phyloP scores from a whole-genome alignment of 1,140 invertebrate species.

The Ctenoplectra terminalis region DNA sequence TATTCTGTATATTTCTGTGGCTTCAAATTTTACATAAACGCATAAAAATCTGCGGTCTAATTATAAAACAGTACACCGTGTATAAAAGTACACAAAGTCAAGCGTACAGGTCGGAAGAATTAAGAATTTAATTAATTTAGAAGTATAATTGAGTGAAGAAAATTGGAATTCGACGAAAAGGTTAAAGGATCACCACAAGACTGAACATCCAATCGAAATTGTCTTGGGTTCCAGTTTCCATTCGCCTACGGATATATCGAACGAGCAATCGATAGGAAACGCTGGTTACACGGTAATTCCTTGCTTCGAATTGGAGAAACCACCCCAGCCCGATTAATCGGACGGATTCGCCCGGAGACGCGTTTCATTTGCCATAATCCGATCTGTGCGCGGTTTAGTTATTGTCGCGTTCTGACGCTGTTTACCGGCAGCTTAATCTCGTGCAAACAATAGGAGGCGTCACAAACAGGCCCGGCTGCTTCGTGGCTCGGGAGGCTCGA shows the following conservation, averaged over 20 bases:
- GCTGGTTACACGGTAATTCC: neutral
- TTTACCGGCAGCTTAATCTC: neutral
- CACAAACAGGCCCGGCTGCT: neutral
- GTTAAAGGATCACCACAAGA: neutral
- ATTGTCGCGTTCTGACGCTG: neutral
- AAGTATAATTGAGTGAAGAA: too few relatives aligned
- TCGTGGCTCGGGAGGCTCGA: neutral
- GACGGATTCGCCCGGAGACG: neutral
- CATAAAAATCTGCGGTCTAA: too few relatives aligned
- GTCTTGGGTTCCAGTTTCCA: neutral
- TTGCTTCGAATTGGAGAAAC: neutral
- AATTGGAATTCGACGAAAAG: neutral
- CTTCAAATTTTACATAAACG: too few relatives aligned
- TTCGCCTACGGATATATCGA: neutral
- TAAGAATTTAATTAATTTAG: too few relatives aligned
- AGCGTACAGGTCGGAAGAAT: too few relatives aligned
- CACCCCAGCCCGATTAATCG: neutral
- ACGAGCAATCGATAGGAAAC: neutral
- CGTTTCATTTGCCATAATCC: slow-evolving; percentile 33
- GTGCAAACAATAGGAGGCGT: neutral
- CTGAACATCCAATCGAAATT: neutral
- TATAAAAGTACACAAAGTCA: too few relatives aligned
- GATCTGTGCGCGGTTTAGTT: slow-evolving; percentile 17
- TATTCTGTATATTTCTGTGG: too few relatives aligned
- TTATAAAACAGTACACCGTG: too few relatives aligned